Percentiles rank a stretch among this genome's conserved stretches.
Conservation (phyloP, 2,888 invertebrate genomes). For the Torymus tubicola region DNA sequence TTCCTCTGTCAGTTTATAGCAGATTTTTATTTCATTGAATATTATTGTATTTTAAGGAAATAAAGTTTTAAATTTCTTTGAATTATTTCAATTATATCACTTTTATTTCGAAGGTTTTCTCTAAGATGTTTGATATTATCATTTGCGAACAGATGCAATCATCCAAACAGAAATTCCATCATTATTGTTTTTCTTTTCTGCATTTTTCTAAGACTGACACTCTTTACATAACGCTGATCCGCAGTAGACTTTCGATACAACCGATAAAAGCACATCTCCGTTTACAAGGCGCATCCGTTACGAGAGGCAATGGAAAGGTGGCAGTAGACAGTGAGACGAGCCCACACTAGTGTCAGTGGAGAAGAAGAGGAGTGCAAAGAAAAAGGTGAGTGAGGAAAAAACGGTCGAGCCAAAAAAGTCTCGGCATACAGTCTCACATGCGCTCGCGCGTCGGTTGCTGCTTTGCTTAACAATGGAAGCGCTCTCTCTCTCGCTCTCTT, state of each 20-base stretch:
- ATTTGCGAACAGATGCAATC: too few species aligned
- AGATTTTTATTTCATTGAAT: too few species aligned
- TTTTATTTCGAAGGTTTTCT: too few species aligned
- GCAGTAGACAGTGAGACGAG: not conserved
- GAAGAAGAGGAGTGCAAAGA: conserved; percentile 42
- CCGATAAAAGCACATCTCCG: conserved; percentile 13
- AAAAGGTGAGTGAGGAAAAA: conserved; percentile 55
- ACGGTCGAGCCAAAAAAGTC: conserved; percentile 62
- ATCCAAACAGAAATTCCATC: too few species aligned
- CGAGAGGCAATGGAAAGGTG: not conserved
- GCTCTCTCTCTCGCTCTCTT: conserved; percentile 7
- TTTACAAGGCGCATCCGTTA: conserved; percentile 23
- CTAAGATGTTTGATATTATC: too few species aligned
- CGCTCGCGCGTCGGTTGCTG: conserved; percentile 68
- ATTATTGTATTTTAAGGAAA: too few species aligned
- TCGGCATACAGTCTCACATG: conserved; percentile 46
- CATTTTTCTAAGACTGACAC: conserved; percentile 5
- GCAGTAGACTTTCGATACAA: not conserved
- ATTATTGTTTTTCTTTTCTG: too few species aligned
- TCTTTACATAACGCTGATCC: not conserved
- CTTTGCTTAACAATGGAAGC: conserved; percentile 72
- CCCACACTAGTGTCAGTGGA: conserved; percentile 29
- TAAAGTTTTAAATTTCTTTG: too few species aligned
- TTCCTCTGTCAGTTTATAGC: too few species aligned
- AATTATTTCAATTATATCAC: too few species aligned